A percentile compares a stretch with the other conserved stretches of the same genome.
These are phyloP conservation scores for Diplazon laetatorius DNA, from an alignment of 2,888 invertebrate species.

Conservation along the genomic window DNA sequence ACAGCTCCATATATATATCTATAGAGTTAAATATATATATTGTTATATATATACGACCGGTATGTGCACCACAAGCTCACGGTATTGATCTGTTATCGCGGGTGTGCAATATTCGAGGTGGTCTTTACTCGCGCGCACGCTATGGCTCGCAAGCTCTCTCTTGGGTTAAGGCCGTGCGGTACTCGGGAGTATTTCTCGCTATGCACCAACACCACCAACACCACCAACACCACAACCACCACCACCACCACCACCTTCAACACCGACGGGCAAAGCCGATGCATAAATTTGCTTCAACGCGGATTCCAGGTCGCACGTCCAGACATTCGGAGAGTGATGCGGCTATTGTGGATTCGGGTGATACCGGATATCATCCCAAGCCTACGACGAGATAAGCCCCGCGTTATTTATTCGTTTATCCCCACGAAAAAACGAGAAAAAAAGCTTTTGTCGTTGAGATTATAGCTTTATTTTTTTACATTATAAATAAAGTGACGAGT, in stretches of 20 bases:
- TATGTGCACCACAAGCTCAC: constrained; percentile 36
- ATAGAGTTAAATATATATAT: constrained; percentile 11
- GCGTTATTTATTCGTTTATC: constrained; percentile 9
- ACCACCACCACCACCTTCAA: background rate
- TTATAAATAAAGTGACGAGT: too few species aligned
- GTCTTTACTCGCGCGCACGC: constrained; percentile 35
- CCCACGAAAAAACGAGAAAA: background rate
- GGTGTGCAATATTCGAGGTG: constrained; percentile 45
- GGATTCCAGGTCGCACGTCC: constrained; percentile 41
- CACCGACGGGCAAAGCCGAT: background rate
- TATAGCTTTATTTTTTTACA: too few species aligned
- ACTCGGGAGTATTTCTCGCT: constrained; percentile 13
- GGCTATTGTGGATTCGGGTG: constrained; percentile 32
- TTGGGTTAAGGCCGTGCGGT: constrained; percentile 31
- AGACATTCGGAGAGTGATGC: constrained; percentile 6
- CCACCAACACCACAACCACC: background rate
- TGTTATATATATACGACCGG: background rate
- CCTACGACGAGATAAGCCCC: background rate
- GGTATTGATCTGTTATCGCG: constrained; percentile 59
- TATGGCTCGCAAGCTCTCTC: constrained; percentile 5
- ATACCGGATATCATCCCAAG: constrained; percentile 4
- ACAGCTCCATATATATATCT: background rate
- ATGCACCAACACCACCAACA: constrained; percentile 13
- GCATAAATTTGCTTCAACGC: constrained; percentile 31
- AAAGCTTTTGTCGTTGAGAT: background rate